Conservation (phyloP, 37 sponge, comb jelly and placozoan genomes). For the Corticium candelabrum region DNA sequence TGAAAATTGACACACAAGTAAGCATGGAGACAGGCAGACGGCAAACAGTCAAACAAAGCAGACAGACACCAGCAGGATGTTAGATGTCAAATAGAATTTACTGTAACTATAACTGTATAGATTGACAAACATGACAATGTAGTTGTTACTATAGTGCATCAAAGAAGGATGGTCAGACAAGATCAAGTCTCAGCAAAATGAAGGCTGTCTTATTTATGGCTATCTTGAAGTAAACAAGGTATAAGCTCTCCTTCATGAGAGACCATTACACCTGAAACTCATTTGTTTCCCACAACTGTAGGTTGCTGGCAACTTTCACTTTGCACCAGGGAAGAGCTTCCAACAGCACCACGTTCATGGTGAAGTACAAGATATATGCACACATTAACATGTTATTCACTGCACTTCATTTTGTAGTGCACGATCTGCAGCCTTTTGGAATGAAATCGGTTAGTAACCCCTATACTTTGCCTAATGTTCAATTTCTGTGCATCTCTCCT, state of each 20-base stretch:
- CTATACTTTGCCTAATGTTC: not conserved
- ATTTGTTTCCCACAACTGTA: not conserved
- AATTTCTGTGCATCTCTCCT: not conserved
- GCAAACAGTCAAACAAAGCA: too few relatives aligned
- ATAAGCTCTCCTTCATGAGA: not conserved
- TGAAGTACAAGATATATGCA: too few relatives aligned
- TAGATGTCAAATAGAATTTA: too few relatives aligned
- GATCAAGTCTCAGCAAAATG: conserved; percentile 68
- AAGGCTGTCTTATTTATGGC: conserved; percentile 78
- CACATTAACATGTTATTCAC: too few relatives aligned
- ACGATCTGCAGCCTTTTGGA: conserved; percentile 87
- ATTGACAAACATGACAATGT: too few relatives aligned
- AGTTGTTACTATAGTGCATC: conserved; percentile 46
- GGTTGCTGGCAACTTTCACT: conserved; percentile 98
- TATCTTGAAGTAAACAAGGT: conserved; percentile 85
- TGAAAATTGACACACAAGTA: not conserved
- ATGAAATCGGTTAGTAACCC: conserved; percentile 47
- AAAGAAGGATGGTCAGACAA: conserved; percentile 80
- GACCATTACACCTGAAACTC: too few relatives aligned
- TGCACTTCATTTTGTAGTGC: conserved; percentile 57
- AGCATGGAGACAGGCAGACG: not conserved
- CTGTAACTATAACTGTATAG: too few relatives aligned
- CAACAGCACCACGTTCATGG: conserved; percentile 91
- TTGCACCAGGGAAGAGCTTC: conserved; percentile 99
- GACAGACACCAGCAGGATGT: too few relatives aligned